These are phyloP conservation scores for Silurus lanzhouensis DNA, from an alignment of 2,797 vertebrate genomes.

Conservation along the genomic window DNA sequence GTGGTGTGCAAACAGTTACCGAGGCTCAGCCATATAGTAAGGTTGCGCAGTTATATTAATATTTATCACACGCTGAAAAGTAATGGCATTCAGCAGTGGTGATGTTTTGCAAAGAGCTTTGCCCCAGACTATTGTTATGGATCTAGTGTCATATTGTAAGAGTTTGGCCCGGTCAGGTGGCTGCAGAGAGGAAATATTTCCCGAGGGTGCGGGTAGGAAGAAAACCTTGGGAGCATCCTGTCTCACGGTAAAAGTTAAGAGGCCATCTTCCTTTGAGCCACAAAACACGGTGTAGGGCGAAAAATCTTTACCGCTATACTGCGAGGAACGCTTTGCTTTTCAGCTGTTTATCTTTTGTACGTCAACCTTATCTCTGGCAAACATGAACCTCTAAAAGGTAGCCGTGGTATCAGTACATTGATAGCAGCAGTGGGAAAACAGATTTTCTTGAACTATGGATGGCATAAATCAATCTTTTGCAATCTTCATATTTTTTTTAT, in stretches of 20 bases:
- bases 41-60: background rate
- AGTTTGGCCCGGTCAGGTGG: constrained; percentile 36
- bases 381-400: background rate
- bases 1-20: background rate
- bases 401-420: constrained; percentile 4
- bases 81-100: background rate
- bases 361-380: constrained; percentile 3
- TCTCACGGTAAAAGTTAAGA: constrained; percentile 37
- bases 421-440: constrained; percentile 16
- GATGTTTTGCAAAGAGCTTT: constrained; percentile 13
- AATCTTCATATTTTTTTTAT: background rate
- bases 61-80: constrained; percentile 4
- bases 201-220: constrained; percentile 52
- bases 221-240: constrained; percentile 44
- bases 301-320: background rate
- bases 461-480: background rate
- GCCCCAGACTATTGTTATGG: background rate
- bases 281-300: background rate
- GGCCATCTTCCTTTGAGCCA: constrained; percentile 15
- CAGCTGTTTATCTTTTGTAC: background rate
- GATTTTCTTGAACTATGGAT: background rate
- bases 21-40: background rate
- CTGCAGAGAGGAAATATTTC: constrained; percentile 48
- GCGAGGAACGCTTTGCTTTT: background rate
- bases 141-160: constrained; percentile 16